A percentile compares a stretch with the other conserved stretches of the same genome.
Evolutionary conservation across 2,888 invertebrate species (phyloP).

Genomic region (Polydrusus tereticollis): DNA sequence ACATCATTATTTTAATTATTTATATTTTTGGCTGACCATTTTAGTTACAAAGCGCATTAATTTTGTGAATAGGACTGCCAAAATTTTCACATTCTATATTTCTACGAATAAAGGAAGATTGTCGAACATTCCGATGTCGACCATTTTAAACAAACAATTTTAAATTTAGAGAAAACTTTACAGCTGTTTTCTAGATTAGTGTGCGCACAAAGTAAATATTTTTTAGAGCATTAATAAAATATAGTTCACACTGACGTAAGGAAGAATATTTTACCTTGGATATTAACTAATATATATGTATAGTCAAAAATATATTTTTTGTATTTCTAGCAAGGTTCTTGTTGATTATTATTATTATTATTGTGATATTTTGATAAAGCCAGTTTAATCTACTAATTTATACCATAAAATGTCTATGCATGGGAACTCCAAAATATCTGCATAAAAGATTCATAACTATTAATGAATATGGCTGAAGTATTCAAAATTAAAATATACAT

Average conservation of each 20-base stretch:
- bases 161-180: constrained; percentile 26
- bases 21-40: background rate
- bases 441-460: too few species aligned
- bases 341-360: background rate
- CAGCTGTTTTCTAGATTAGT: constrained; percentile 30
- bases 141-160: constrained; percentile 10
- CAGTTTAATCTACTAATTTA: too few species aligned
- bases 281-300: background rate
- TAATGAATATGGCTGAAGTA: too few species aligned
- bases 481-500: too few species aligned
- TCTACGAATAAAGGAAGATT: constrained; percentile 17
- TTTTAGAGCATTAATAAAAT: constrained; percentile 1
- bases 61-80: constrained; percentile 21
- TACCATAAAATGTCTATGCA: too few species aligned
- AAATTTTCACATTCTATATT: constrained; percentile 16
- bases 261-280: background rate
- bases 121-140: constrained; percentile 22
- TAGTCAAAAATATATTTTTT: background rate
- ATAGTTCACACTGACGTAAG: background rate
- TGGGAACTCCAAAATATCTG: too few species aligned
- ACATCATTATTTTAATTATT: background rate
- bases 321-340: too few species aligned
- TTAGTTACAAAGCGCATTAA: background rate
- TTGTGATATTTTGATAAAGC: too few species aligned
- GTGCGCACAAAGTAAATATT: constrained; percentile 24